Evolutionary conservation across 2,113 vertebrate genomes (phyloP), one percentile per base, ranked within the genome.

Genomic region (Silurus glanis): DNA sequence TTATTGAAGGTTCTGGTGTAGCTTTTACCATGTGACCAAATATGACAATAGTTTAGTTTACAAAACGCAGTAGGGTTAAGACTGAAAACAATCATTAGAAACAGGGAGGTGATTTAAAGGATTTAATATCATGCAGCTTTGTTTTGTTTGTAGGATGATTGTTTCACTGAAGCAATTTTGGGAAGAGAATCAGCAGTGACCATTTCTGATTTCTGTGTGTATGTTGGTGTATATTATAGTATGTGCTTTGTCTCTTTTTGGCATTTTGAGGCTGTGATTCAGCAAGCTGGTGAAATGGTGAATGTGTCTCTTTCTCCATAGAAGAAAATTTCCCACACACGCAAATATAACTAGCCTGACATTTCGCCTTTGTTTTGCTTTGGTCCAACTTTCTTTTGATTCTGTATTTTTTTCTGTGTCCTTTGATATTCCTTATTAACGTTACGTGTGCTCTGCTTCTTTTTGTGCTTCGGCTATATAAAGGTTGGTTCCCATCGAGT

Each of bases 401-500:
- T 13, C 6, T 66, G 23, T n/a, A 37, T 62, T 83, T 45, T 62
- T 71, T 56, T 55, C 61, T 69, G 47, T 67, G 25, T 75, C 51
- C 16, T 78, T 55, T 25, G 7, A 37, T 59, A 6, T 7, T 21
- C 17, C 4, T 66, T 6, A 17, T 55, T 66, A 66, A 53, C 53
- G n/a, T 62, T 14, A 53, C 28, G 45, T 47, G 25, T 80, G 28
- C 59, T 61, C 51, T 61, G 37, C 5, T 9, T 62, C 19, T 49
- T 59, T 76, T 19, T 74, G 17, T 91, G 8, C 62, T 66, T 55
- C 82, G n/a, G 87, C 37, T 58, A 86, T 2, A 90, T 55, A 37
- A 87, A 99, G 98, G 98, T 99, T 74, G 98, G 98, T 87, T 99
- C 98, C n/a, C 98, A 99, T 91, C 97, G 98, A 84, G 98, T 99